A percentile compares a stretch with the other conserved stretches of the same genome.
Evolutionary conservation across 2,888 invertebrate genomes (phyloP).

Genomic region (Fragum sueziense): DNA sequence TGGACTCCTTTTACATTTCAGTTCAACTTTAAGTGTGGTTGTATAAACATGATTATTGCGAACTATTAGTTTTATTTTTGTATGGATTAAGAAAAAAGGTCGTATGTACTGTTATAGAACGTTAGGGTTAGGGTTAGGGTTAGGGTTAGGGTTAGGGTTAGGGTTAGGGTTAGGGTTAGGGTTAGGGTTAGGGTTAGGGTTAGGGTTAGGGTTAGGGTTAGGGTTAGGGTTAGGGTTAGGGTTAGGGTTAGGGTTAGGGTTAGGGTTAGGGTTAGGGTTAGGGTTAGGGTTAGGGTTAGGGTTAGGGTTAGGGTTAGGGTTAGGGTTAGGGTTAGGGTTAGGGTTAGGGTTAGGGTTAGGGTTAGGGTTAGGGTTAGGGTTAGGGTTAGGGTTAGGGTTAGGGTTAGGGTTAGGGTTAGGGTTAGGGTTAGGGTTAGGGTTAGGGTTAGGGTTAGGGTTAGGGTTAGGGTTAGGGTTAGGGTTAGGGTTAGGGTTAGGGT

Average conservation of each 20-base stretch:
- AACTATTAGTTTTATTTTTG: too few relatives aligned
- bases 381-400: conserved; percentile 69
- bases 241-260: conserved; percentile 56
- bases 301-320: conserved; percentile 63
- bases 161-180: conserved; percentile 64
- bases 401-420: conserved; percentile 62
- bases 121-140: conserved; percentile 43
- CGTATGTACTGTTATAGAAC: too few relatives aligned
- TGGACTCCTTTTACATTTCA: too few relatives aligned
- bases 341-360: conserved; percentile 64
- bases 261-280: conserved; percentile 53
- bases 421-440: conserved; percentile 59
- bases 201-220: conserved; percentile 66
- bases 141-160: conserved; percentile 62
- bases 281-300: conserved; percentile 53
- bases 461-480: conserved; percentile 47
- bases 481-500: conserved; percentile 59
- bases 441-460: conserved; percentile 59
- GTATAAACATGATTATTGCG: too few relatives aligned
- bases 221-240: conserved; percentile 68
- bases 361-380: conserved; percentile 69
- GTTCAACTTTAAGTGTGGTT: too few relatives aligned
- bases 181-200: conserved; percentile 61
- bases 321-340: conserved; percentile 54
- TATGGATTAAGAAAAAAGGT: too few relatives aligned